Evolutionary conservation across 2,888 invertebrate species (phyloP).

Genomic region (Xestia c-nigrum): DNA sequence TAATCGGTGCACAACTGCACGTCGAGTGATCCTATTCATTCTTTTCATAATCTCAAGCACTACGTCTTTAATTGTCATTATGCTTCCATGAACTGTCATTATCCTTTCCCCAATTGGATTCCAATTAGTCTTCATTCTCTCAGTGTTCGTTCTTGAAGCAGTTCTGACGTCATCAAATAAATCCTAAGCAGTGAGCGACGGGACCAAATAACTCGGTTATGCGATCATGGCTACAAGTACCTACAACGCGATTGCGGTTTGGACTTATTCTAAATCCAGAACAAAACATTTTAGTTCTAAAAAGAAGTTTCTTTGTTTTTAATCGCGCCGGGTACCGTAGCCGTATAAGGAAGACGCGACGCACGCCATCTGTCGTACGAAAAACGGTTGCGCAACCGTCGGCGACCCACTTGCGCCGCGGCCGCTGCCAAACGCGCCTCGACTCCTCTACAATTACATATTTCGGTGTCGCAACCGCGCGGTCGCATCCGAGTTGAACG

Average conservation of each 20-base stretch:
- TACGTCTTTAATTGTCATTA: conserved; percentile 26
- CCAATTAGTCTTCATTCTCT: conserved; percentile 66
- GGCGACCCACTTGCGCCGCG: conserved; percentile 87
- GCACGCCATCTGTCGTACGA: conserved; percentile 88
- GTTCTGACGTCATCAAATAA: conserved; percentile 60
- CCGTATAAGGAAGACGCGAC: conserved; percentile 86
- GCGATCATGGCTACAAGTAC: conserved; percentile 67
- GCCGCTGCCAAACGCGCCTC: conserved; percentile 89
- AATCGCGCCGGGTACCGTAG: conserved; percentile 61
- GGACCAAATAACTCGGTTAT: conserved; percentile 65
- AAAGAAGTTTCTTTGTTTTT: conserved; percentile 71
- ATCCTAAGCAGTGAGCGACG: conserved; percentile 56
- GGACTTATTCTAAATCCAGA: conserved; percentile 63
- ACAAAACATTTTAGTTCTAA: conserved; percentile 60
- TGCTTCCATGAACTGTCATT: conserved; percentile 51
- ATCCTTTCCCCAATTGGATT: conserved; percentile 65
- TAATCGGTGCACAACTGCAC: conserved; percentile 13
- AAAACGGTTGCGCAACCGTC: conserved; percentile 84
- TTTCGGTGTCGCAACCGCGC: conserved; percentile 89
- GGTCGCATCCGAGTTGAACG: conserved; percentile 91
- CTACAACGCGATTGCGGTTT: conserved; percentile 64
- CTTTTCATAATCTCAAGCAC: neutral
- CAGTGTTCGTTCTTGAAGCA: conserved; percentile 31
- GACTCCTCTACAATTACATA: conserved; percentile 90
- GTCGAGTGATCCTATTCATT: conserved; percentile 2